A percentile compares a stretch with the other conserved stretches of the same genome.
phyloP scores from a whole-genome alignment of 2,888 invertebrate genomes.

The Acronicta aceris region DNA sequence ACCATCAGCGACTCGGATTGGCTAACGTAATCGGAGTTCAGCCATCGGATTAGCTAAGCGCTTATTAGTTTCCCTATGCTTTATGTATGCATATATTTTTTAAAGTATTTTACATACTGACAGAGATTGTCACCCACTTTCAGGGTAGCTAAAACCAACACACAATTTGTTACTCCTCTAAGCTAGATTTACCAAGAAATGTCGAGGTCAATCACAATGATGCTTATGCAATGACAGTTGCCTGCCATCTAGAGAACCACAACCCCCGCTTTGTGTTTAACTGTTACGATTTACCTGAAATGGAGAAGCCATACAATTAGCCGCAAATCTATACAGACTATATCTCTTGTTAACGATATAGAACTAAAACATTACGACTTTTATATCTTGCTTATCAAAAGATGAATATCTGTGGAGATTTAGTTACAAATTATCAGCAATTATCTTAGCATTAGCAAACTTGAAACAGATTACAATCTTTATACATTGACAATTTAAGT shows the following conservation, averaged over 20 bases:
- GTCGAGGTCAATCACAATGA: slow-evolving; percentile 30
- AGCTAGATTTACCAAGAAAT: slow-evolving; percentile 13
- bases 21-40: slow-evolving; percentile 38
- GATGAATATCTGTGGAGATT: neutral
- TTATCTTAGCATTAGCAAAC: no score
- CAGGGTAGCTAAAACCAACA: slow-evolving; percentile 10
- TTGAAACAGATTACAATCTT: neutral
- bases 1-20: slow-evolving; percentile 32
- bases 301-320: neutral
- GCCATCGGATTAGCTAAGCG: slow-evolving; percentile 35
- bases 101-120: no score
- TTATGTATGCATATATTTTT: no score
- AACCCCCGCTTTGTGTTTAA: slow-evolving; percentile 24
- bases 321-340: neutral
- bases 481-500: slow-evolving; percentile 8
- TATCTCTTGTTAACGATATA: no score
- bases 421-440: no score
- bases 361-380: no score
- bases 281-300: slow-evolving; percentile 15
- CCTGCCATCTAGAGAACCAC: slow-evolving; percentile 16
- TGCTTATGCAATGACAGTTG: slow-evolving; percentile 27
- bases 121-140: no score
- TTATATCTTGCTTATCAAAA: neutral
- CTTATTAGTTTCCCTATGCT: slow-evolving; percentile 16
- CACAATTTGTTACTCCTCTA: no score